Evolutionary conservation across 2,797 vertebrate genomes (phyloP).

Genomic region (Peromyscus aztecus): DNA sequence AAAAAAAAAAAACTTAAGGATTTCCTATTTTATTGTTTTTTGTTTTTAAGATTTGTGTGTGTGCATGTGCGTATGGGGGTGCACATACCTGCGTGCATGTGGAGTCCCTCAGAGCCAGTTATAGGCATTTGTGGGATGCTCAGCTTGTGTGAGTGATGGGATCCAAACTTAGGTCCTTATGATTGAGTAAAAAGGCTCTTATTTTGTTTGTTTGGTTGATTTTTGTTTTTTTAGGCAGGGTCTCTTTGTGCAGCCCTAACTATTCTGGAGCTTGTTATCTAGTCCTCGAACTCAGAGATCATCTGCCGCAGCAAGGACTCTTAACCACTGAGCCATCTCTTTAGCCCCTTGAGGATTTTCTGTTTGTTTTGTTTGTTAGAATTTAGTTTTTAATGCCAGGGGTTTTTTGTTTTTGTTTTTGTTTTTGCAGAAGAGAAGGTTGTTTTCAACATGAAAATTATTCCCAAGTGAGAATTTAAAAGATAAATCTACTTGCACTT

Average conservation of each 20-base stretch:
- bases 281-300: neutral
- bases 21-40: neutral
- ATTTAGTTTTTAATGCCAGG: conserved; percentile 35
- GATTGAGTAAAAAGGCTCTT: neutral
- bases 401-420: neutral
- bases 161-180: neutral
- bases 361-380: neutral
- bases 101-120: neutral
- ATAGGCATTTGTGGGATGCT: neutral
- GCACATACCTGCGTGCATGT: neutral
- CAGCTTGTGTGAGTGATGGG: neutral
- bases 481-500: neutral
- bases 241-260: neutral
- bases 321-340: neutral
- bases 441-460: conserved; percentile 67
- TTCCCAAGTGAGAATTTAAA: conserved; percentile 46
- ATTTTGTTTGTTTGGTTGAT: neutral
- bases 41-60: neutral
- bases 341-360: neutral
- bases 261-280: neutral
- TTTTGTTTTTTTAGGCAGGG: neutral
- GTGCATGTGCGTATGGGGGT: neutral
- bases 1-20: neutral
- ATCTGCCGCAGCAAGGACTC: neutral
- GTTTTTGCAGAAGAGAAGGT: neutral